A percentile compares a stretch with the other conserved stretches of the same genome.
Conservation (phyloP, 2,888 invertebrate genomes). For the Clitarchus hookeri region DNA sequence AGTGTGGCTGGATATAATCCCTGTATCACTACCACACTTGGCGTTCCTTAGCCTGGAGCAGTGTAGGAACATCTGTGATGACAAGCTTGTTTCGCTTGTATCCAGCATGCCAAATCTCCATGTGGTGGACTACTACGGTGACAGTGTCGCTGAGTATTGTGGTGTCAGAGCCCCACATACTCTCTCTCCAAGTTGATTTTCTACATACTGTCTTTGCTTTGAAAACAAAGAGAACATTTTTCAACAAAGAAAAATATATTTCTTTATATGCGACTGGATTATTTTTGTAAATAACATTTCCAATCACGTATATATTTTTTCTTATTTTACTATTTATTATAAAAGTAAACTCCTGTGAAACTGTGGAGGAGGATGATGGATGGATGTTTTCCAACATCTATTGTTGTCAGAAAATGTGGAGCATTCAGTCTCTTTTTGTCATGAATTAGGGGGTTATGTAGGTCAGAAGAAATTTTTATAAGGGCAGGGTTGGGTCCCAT, state of each 20-base stretch:
- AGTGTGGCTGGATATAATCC: slow-evolving; percentile 22
- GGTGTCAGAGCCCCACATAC: not conserved
- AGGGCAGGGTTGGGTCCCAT: too few relatives aligned
- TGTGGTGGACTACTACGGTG: slow-evolving; percentile 30
- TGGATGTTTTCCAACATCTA: too few relatives aligned
- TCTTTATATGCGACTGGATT: too few relatives aligned
- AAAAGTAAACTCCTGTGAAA: too few relatives aligned
- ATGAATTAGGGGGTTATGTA: too few relatives aligned
- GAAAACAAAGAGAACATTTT: not conserved
- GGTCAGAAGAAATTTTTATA: too few relatives aligned
- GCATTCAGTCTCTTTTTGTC: too few relatives aligned
- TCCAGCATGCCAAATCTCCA: slow-evolving; percentile 22
- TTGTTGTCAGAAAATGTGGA: too few relatives aligned
- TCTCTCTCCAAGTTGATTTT: not conserved
- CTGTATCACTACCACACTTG: slow-evolving; percentile 19
- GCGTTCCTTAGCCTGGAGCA: slow-evolving; percentile 28
- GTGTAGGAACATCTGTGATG: slow-evolving; percentile 28
- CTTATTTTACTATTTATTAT: too few relatives aligned
- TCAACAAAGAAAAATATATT: not conserved
- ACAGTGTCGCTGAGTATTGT: slow-evolving; percentile 24
- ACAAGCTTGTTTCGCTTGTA: slow-evolving; percentile 19
- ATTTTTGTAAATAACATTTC: too few relatives aligned
- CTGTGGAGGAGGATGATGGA: too few relatives aligned
- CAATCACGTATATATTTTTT: too few relatives aligned
- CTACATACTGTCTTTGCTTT: not conserved